A percentile compares a stretch with the other conserved stretches of the same genome.
Evolutionary conservation across 2,888 invertebrate species (phyloP).

Genomic region (Druceiella hillmani): DNA sequence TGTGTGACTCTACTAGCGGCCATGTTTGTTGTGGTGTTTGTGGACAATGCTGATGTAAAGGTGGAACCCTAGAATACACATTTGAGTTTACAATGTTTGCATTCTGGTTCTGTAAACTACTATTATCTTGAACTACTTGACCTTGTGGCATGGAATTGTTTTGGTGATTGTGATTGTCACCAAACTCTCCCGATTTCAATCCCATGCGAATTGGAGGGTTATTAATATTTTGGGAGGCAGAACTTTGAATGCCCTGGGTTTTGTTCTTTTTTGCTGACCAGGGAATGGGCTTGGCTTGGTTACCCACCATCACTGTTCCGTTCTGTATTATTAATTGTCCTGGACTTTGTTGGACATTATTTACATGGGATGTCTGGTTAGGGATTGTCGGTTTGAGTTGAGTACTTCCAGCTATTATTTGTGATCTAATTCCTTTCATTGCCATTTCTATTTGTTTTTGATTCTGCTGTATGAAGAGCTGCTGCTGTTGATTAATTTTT

Average conservation of each 20-base stretch:
- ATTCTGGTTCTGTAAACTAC: too few relatives aligned
- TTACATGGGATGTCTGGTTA: too few relatives aligned
- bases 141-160: too few relatives aligned
- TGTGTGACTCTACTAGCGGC: too few relatives aligned
- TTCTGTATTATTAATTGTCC: constrained; percentile 45
- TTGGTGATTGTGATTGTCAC: too few relatives aligned
- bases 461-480: constrained; percentile 52
- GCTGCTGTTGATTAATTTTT: constrained; percentile 53
- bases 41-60: too few relatives aligned
- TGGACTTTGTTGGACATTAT: constrained; percentile 32
- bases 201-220: constrained; percentile 1
- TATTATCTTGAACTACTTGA: too few relatives aligned
- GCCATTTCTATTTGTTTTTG: constrained; percentile 51
- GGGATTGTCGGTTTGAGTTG: neutral
- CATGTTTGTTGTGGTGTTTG: too few relatives aligned
- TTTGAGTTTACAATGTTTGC: too few relatives aligned
- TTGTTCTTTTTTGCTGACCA: constrained; percentile 52
- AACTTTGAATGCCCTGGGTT: too few relatives aligned
- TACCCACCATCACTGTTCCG: constrained; percentile 46
- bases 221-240: constrained; percentile 8
- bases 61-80: too few relatives aligned
- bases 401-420: constrained; percentile 5
- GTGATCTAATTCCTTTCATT: constrained; percentile 42
- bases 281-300: constrained; percentile 52
- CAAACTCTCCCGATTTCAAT: too few relatives aligned